These are phyloP conservation scores for Pagrus major DNA, from an alignment of 2,113 vertebrate species.

Conservation along the genomic window DNA sequence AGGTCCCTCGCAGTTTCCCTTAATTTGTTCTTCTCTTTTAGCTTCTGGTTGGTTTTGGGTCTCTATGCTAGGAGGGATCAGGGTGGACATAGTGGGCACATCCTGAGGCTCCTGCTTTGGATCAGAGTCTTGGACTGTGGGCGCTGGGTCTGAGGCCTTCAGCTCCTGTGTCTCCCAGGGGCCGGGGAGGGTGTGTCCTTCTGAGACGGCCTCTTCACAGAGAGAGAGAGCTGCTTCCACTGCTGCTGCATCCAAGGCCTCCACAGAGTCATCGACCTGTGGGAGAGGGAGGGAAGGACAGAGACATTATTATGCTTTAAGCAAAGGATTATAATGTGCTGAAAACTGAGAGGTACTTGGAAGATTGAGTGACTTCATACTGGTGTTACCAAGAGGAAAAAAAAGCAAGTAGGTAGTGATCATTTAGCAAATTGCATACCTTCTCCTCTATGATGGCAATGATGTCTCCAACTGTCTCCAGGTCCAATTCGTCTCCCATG, in stretches of 20 bases:
- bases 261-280: slow-evolving; percentile 95
- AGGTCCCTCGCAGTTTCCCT: slow-evolving; percentile 49
- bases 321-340: not conserved
- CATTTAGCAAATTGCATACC: slow-evolving; percentile 84
- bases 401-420: no score
- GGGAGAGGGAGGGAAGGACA: slow-evolving; percentile 15
- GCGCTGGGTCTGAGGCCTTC: slow-evolving; percentile 67
- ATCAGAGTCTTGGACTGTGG: slow-evolving; percentile 45
- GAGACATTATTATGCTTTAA: not conserved
- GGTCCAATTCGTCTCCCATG: slow-evolving; percentile 95
- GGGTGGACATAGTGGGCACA: not conserved
- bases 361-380: not conserved
- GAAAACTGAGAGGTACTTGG: not conserved
- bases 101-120: slow-evolving; percentile 51
- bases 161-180: slow-evolving; percentile 90
- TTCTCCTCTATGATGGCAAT: slow-evolving; percentile 99
- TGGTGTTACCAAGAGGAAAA: no score
- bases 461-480: slow-evolving; percentile 96
- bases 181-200: slow-evolving; percentile 90
- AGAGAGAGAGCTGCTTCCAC: slow-evolving; percentile 97
- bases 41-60: slow-evolving; percentile 45
- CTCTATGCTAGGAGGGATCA: slow-evolving; percentile 36
- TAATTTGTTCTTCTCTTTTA: slow-evolving; percentile 66
- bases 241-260: slow-evolving; percentile 95
- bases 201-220: slow-evolving; percentile 93